A percentile compares a stretch with the other conserved stretches of the same genome.
Evolutionary conservation across 2,888 invertebrate genomes (phyloP).

Genomic region (Trissolcus japonicus): DNA sequence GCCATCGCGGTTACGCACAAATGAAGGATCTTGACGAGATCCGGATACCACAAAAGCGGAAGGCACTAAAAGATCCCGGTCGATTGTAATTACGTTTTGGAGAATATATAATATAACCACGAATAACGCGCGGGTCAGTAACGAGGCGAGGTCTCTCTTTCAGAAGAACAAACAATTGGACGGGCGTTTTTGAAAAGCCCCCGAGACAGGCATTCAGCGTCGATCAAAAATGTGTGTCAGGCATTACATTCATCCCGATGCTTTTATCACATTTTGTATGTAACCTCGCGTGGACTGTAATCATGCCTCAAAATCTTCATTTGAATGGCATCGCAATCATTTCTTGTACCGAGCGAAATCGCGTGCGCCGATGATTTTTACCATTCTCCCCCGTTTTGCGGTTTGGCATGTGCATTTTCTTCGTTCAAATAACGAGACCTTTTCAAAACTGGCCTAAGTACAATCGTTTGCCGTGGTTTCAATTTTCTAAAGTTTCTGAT

Average conservation of each 20-base stretch:
- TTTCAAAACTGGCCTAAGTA: not conserved
- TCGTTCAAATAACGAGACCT: not conserved
- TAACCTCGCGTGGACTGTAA: slow-evolving; percentile 13
- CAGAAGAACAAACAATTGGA: slow-evolving; percentile 14
- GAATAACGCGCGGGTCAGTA: slow-evolving; percentile 33
- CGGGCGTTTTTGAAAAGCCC: not conserved
- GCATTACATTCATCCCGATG: too few relatives aligned
- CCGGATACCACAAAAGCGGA: slow-evolving; percentile 59
- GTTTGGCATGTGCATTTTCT: slow-evolving; percentile 2
- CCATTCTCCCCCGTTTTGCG: not conserved
- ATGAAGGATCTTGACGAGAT: slow-evolving; percentile 50
- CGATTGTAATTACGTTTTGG: slow-evolving; percentile 62
- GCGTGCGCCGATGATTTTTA: slow-evolving; percentile 16
- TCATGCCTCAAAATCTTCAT: slow-evolving; percentile 40
- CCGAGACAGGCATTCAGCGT: slow-evolving; percentile 12
- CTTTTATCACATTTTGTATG: slow-evolving; percentile 10
- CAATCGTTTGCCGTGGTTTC: not conserved
- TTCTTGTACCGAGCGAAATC: slow-evolving; percentile 13
- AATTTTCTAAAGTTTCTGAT: too few relatives aligned
- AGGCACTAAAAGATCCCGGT: slow-evolving; percentile 63
- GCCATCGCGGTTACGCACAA: slow-evolving; percentile 49
- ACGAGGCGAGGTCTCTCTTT: slow-evolving; percentile 31
- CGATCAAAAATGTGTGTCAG: slow-evolving; percentile 32
- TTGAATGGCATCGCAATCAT: slow-evolving; percentile 14
- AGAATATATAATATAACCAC: slow-evolving; percentile 48